Base-by-base conservation (phyloP, 2,888 invertebrate species). In the Congeria kusceri region DNA sequence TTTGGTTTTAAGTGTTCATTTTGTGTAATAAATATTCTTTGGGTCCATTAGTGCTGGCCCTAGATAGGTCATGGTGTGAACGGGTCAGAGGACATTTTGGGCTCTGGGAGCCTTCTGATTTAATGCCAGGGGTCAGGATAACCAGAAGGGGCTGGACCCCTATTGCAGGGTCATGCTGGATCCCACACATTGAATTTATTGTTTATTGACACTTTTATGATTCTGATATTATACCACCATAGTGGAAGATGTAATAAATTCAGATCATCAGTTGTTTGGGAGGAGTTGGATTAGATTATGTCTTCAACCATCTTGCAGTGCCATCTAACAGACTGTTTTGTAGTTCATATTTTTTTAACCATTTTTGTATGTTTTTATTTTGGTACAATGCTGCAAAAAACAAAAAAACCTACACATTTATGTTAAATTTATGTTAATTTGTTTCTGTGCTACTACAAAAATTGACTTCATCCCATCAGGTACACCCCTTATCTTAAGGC, bases 41-140 rank as follows among this genome's bases (percentile, higher is more conserved):
- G 73, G 57, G 46, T 67, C 59, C 64, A 80, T 80, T 80, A 80
- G 80, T 69, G 73, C 28, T 73, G 77, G 46, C 80, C 80, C 67
- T 68, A 65, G 73, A 68, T 66, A 69, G 71, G 69, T 80, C 63
- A 65, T 65, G 57, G 58, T 58, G 64, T 73, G 70, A 61, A 66
- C 27, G 64, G 77, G 77, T 77, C 68, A 77, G 56, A 63, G 57
- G 46, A 47, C 39, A 76, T 63, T 58, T 53, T 58, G 46, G 46
- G 56, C 39, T 58, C 20, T 61, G 59, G 69, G 46, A 29, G 58
- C 39, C 53, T 20, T 66, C 18, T 80, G 76, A 77, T 73, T 77
- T 59, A 66, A 32, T 56, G 61, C 39, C 53, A 25, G 64, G 39
- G 80, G 76, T 77, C 76, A 73, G n/a, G 13, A 49, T 77, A 75